Evolutionary conservation across 2,888 invertebrate genomes (phyloP), one percentile per base, ranked within the genome.

Genomic region (Lasius platythorax): DNA sequence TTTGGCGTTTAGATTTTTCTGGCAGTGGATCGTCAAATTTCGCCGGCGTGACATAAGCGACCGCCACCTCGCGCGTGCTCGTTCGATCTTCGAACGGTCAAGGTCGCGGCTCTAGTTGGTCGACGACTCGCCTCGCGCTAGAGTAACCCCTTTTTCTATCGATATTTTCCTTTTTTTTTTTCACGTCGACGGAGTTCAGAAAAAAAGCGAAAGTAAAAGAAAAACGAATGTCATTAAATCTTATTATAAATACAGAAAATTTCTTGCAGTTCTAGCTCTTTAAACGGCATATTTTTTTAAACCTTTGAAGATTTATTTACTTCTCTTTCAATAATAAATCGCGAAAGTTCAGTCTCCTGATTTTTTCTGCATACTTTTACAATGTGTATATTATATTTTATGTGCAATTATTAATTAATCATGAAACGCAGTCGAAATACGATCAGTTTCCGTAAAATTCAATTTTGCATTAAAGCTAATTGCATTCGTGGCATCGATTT

Each of bases 11-110:
- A 37, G 84, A 75, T 81, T 86, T 72, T 85, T 74, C 67, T 28
- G 58, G 12, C 73, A 12, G 18, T 63, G 67, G 73, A 84, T 87
- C 74, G 75, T 40, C 68, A 70, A 86, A 88, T 88, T 88, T 64
- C 66, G 85, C 67, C 63, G 50, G 15, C 23, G 53, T 53, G 66
- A 64, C 83, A 66, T 78, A 85, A 76, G 56, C 83, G 85, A 66
- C 56, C 56, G 68, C 74, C 18, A 66, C 64, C 83, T 82, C 84
- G 82, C 64, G 78, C 81, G 83, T 82, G 66, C 56, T 53, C 70
- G 68, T 90, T 90, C 87, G 85, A 85, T 88, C 85, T 84, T 84
- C 84, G 81, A 37, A 88, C 87, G 92, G 92, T 92, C 92, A 92
- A 92, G 92, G 92, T 87, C 87, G 87, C 70, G 85, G 87, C 67